Conservation (phyloP, 1,140 invertebrate species). For the Eriocheir sinensis region DNA sequence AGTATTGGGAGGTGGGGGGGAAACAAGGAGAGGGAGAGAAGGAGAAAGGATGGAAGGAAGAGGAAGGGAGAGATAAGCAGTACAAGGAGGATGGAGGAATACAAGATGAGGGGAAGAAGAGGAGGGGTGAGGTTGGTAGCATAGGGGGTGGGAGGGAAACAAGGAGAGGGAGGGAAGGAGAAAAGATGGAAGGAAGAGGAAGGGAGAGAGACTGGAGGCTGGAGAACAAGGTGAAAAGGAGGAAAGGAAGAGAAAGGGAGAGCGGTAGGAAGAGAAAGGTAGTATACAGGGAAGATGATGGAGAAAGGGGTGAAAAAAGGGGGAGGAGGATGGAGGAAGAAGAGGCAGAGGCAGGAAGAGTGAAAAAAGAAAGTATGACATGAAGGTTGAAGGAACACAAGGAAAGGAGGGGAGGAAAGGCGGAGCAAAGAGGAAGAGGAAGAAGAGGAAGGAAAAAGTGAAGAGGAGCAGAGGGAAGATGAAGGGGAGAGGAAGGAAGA, state of each 20-base stretch:
- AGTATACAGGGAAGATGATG: no score
- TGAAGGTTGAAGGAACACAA: no score
- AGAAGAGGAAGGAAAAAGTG: neutral
- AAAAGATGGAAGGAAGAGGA: neutral
- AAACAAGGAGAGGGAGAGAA: neutral
- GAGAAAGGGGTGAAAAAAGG: no score
- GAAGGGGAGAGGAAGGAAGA: no score
- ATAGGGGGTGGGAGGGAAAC: neutral
- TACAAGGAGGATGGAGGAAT: neutral
- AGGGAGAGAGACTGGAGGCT: neutral
- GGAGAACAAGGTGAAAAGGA: neutral
- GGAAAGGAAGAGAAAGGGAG: neutral
- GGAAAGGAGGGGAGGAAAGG: no score
- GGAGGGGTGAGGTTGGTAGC: neutral
- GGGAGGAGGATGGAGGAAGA: no score
- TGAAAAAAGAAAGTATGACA: no score
- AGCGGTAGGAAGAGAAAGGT: no score
- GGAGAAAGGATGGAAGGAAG: neutral
- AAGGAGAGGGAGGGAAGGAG: neutral
- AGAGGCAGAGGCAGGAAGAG: no score
- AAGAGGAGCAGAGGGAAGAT: neutral
- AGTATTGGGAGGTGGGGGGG: neutral
- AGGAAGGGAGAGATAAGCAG: neutral
- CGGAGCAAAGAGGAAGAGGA: no score
- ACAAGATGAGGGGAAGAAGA: neutral